Conservation (phyloP, 2,113 vertebrate genomes). For the Boulengeromyrus knoepffleri region DNA sequence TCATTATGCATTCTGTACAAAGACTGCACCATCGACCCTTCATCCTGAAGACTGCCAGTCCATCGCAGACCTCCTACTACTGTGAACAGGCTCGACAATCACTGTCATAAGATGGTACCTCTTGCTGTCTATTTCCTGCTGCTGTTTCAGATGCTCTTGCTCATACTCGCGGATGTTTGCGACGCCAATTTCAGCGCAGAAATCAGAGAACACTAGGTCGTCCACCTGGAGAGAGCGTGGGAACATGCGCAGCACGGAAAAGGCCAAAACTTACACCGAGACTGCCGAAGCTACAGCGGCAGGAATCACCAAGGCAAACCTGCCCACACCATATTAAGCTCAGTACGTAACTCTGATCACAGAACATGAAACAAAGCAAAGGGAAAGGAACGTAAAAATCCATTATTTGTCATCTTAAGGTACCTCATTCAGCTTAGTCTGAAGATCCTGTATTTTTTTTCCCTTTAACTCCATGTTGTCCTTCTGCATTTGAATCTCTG, state of each 20-base stretch:
- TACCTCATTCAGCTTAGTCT: constrained; percentile 64
- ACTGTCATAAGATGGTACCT: constrained; percentile 54
- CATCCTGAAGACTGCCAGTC: background rate
- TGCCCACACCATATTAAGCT: background rate
- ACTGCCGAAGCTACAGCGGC: background rate
- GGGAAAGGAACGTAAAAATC: background rate
- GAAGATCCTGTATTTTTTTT: constrained; percentile 54
- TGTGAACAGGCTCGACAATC: background rate
- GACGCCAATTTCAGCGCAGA: constrained; percentile 84
- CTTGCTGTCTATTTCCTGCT: constrained; percentile 77
- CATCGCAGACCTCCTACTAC: background rate
- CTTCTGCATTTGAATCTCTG: constrained; percentile 64
- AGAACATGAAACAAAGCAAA: background rate
- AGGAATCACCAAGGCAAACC: background rate
- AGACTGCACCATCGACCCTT: background rate
- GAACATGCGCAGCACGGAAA: background rate
- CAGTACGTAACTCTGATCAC: background rate
- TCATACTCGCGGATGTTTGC: constrained; percentile 84
- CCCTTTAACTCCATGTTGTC: constrained; percentile 58
- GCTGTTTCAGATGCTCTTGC: constrained; percentile 68
- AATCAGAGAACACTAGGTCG: constrained; percentile 77
- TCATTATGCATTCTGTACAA: background rate
- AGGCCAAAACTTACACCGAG: background rate
- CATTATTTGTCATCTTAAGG: background rate
- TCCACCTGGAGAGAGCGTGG: constrained; percentile 63